Conservation (phyloP, 2,113 vertebrate species). For the Raphicerus campestris region DNA sequence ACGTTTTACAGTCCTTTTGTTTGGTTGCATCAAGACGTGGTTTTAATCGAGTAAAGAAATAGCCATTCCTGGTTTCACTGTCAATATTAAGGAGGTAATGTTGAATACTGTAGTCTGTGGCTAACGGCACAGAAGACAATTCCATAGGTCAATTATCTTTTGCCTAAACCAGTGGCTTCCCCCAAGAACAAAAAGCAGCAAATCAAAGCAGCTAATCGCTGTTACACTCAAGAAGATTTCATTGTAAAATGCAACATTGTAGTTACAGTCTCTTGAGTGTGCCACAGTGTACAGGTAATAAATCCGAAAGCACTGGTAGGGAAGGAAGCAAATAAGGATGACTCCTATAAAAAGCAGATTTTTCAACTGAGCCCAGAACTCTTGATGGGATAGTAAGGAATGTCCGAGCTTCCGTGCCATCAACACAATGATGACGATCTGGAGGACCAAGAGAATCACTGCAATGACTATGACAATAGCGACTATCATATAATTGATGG, state of each 20-base stretch:
- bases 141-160: slow-evolving; percentile 59
- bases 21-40: background rate
- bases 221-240: slow-evolving; percentile 91
- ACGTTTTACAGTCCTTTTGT: background rate
- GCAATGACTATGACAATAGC: slow-evolving; percentile 68
- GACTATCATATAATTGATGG: slow-evolving; percentile 83
- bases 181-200: slow-evolving; percentile 79
- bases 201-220: slow-evolving; percentile 89
- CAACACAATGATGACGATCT: slow-evolving; percentile 79
- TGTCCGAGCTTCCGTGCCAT: slow-evolving; percentile 75
- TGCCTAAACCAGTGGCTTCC: slow-evolving; percentile 78
- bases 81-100: background rate
- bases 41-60: background rate
- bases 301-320: slow-evolving; percentile 89
- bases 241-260: slow-evolving; percentile 76
- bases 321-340: slow-evolving; percentile 88
- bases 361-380: slow-evolving; percentile 91
- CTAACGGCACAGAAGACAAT: slow-evolving; percentile 71
- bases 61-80: background rate
- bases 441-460: slow-evolving; percentile 77
- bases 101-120: background rate
- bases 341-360: slow-evolving; percentile 88
- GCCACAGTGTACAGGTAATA: slow-evolving; percentile 78
- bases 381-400: slow-evolving; percentile 83
- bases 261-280: fast-evolving